Evolutionary conservation across 2,113 vertebrate species (phyloP).

Genomic region (Aspiorhynchus laticeps): DNA sequence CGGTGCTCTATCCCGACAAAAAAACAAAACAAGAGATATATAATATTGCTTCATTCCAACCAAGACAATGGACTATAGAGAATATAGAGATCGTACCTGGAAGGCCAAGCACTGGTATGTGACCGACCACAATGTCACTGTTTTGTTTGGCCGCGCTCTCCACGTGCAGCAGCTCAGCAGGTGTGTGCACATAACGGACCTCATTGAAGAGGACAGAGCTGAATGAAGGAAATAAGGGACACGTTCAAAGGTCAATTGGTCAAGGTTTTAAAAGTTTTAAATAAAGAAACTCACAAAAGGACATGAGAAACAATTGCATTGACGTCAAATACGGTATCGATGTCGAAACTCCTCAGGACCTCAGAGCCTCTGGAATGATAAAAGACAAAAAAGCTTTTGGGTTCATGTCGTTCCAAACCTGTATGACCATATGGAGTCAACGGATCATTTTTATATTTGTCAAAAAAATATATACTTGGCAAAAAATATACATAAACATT

Average conservation of each 20-base stretch:
- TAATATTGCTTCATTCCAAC: background rate
- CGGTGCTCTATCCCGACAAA: slow-evolving; percentile 82
- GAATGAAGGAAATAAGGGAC: background rate
- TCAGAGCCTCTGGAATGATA: slow-evolving; percentile 74
- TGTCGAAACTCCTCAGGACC: slow-evolving; percentile 84
- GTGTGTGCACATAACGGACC: slow-evolving; percentile 85
- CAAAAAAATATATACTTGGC: no score
- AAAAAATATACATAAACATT: no score
- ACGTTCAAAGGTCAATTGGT: background rate
- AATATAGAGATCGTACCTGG: slow-evolving; percentile 77
- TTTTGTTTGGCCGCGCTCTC: slow-evolving; percentile 83
- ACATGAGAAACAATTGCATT: slow-evolving; percentile 89
- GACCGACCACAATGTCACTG: slow-evolving; percentile 82
- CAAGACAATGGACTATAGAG: background rate
- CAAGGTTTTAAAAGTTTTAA: background rate
- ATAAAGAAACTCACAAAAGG: slow-evolving; percentile 86
- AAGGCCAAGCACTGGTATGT: slow-evolving; percentile 86
- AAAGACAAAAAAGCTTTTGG: slow-evolving; percentile 14
- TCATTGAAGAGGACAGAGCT: slow-evolving; percentile 93
- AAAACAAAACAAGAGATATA: background rate
- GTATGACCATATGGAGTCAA: background rate
- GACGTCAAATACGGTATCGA: slow-evolving; percentile 87
- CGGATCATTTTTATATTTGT: background rate
- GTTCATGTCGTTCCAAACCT: background rate
- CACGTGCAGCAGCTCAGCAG: slow-evolving; percentile 79